Percentiles rank a stretch among this genome's conserved stretches.
These are phyloP conservation scores for Muntiacus reevesi DNA, from an alignment of 2,113 vertebrate species.

Conservation along the genomic window DNA sequence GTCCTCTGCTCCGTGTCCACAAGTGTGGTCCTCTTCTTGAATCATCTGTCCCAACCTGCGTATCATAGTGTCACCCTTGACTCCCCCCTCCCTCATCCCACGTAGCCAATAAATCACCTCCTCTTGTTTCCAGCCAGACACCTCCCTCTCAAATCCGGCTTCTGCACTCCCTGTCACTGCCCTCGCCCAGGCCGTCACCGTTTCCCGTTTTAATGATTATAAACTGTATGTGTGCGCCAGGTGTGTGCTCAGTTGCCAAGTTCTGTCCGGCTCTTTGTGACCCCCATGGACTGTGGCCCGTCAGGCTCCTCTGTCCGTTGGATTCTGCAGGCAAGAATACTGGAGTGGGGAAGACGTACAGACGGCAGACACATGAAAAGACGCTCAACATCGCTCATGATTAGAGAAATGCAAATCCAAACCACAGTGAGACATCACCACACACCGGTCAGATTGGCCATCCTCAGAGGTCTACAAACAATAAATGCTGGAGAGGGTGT, in stretches of 20 bases:
- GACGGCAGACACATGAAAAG: background rate
- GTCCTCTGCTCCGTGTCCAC: background rate
- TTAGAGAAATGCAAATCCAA: background rate
- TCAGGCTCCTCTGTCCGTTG: background rate
- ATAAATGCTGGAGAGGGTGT: background rate
- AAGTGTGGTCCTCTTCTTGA: background rate
- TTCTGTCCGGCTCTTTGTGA: background rate
- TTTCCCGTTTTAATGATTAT: background rate
- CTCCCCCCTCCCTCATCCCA: background rate
- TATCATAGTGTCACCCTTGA: background rate
- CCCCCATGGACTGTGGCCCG: background rate
- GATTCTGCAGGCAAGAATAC: background rate
- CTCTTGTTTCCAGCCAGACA: background rate
- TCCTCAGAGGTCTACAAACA: background rate
- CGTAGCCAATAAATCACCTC: background rate
- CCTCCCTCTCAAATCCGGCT: background rate
- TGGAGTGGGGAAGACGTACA: background rate
- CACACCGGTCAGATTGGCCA: background rate
- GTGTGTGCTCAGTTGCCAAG: background rate
- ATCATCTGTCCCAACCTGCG: background rate
- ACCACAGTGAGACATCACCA: background rate
- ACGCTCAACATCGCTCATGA: background rate
- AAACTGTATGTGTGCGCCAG: background rate
- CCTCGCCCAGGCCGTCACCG: background rate
- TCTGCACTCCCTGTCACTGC: background rate